phyloP scores from a whole-genome alignment of 2,797 vertebrate species.

The Phrynocephalus forsythii region DNA sequence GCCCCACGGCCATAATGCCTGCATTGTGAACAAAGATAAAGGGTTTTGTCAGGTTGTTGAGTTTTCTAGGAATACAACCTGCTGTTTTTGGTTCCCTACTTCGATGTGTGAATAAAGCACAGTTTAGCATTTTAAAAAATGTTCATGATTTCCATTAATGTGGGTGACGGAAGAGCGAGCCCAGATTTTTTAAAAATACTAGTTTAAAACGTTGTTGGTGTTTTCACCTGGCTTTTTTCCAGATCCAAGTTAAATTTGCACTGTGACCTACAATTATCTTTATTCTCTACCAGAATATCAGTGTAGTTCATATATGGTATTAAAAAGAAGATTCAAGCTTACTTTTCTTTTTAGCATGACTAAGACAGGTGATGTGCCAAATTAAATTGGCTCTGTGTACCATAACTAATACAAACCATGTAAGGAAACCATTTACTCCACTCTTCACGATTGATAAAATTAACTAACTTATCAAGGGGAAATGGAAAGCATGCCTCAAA shows the following conservation, averaged over 20 bases:
- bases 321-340: constrained; percentile 2
- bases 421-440: neutral
- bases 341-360: constrained; percentile 21
- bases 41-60: neutral
- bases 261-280: constrained; percentile 15
- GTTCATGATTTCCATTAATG: neutral
- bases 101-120: neutral
- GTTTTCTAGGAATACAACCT: constrained; percentile 24
- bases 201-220: neutral
- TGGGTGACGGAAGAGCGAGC: neutral
- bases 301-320: constrained; percentile 13
- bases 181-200: neutral
- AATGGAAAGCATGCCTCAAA: neutral
- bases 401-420: constrained; percentile 73
- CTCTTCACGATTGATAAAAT: neutral
- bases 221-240: constrained; percentile 23
- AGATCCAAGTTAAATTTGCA: neutral
- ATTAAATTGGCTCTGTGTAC: constrained; percentile 70
- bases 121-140: neutral
- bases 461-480: neutral
- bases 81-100: constrained; percentile 13
- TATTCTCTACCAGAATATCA: constrained; percentile 47
- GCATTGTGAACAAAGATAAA: neutral
- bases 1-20: neutral
- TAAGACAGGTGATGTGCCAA: constrained; percentile 31